A percentile compares a stretch with the other conserved stretches of the same genome.
phyloP scores from a whole-genome alignment of 2,113 vertebrate genomes.

The Calyptomena viridis region DNA sequence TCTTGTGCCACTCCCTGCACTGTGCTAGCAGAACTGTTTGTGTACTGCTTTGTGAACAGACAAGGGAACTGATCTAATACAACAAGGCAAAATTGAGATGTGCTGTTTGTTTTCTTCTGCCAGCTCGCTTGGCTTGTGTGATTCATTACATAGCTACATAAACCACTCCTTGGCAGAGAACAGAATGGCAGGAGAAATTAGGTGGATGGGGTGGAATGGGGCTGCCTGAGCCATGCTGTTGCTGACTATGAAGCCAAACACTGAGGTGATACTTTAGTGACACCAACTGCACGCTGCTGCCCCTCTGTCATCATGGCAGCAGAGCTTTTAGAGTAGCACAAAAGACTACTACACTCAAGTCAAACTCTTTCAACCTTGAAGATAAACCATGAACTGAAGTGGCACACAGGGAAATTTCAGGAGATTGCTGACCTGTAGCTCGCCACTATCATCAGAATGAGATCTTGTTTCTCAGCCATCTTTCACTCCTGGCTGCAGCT shows the following conservation, averaged over 20 bases:
- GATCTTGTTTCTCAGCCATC: not conserved
- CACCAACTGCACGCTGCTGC: accelerated
- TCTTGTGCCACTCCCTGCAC: not conserved
- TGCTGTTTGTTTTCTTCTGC: slow-evolving; percentile 1
- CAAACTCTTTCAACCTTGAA: not conserved
- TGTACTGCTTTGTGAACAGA: not conserved
- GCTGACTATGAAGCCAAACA: not conserved
- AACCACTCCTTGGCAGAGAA: not conserved
- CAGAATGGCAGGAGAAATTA: not conserved
- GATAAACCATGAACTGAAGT: not conserved
- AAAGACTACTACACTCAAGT: not conserved
- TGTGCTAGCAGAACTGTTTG: slow-evolving; percentile 6
- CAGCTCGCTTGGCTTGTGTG: not conserved
- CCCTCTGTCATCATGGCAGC: not conserved
- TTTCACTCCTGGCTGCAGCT: not conserved
- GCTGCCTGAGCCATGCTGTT: accelerated
- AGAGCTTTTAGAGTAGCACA: not conserved
- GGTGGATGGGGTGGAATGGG: not conserved
- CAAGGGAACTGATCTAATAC: slow-evolving; percentile 2
- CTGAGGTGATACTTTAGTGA: not conserved
- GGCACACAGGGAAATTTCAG: not conserved
- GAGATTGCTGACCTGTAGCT: not conserved
- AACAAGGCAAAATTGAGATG: not conserved
- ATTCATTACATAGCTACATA: not conserved
- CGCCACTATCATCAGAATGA: not conserved